These are phyloP conservation scores for Stenodema calcarata DNA, from an alignment of 2,888 invertebrate genomes.

Conservation along the genomic window DNA sequence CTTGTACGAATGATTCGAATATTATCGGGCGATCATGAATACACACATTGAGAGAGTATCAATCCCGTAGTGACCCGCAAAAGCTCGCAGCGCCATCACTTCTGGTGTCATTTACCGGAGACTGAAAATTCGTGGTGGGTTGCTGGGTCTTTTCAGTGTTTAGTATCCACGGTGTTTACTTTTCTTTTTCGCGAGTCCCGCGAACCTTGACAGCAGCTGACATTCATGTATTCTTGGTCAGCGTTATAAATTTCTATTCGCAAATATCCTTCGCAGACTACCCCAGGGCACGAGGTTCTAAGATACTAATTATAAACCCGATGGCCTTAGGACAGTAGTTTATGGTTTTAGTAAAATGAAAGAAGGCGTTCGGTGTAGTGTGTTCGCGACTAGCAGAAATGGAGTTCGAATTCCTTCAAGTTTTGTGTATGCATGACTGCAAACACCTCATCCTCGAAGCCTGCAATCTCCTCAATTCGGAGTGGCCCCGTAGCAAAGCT, in stretches of 20 bases:
- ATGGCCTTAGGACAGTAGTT: constrained; percentile 35
- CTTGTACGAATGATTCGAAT: too few relatives aligned
- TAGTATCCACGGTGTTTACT: background rate
- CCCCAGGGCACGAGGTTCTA: constrained; percentile 23
- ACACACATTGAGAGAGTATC: too few relatives aligned
- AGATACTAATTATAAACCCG: constrained; percentile 26
- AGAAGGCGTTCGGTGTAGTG: constrained; percentile 6
- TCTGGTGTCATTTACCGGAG: too few relatives aligned
- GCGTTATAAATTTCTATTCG: constrained; percentile 26
- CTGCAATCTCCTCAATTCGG: constrained; percentile 54
- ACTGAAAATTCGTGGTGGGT: too few relatives aligned
- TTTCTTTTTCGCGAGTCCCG: background rate
- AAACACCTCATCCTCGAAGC: constrained; percentile 51
- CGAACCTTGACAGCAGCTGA: constrained; percentile 47
- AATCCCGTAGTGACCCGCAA: too few relatives aligned
- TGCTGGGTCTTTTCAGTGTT: too few relatives aligned
- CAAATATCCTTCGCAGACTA: constrained; percentile 40
- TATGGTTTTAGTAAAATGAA: constrained; percentile 36
- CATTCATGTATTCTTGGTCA: constrained; percentile 31
- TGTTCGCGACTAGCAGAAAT: background rate
- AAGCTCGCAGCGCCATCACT: too few relatives aligned
- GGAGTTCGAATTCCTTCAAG: constrained; percentile 51
- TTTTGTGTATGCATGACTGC: constrained; percentile 51
- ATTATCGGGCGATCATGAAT: too few relatives aligned
- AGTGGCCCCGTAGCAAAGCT: constrained; percentile 54